Base-by-base conservation (phyloP, 2,888 invertebrate genomes). In the Lasioglossum figueresi region DNA sequence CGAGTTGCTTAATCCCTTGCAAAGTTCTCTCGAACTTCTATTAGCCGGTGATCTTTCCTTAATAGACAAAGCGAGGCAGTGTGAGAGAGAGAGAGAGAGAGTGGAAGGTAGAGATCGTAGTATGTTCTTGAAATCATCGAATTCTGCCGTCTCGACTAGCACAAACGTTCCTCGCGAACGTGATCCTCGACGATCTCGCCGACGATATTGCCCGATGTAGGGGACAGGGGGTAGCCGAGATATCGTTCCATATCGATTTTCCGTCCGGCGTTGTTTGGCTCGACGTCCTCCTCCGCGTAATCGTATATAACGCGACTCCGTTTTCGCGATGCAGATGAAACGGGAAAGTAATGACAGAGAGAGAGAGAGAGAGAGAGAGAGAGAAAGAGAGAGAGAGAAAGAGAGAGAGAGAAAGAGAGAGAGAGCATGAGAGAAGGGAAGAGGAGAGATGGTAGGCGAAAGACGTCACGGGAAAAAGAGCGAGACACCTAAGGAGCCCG, bases 211-310 rank as follows among this genome's bases (percentile, higher is more conserved):
- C 48, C 8, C 48, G 72, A 72, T 40, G 68, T n/a, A 12, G 37
- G 37, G 23, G 68, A 68, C 34, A 48, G 23, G 31, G 72, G 31
- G 27, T 23, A 27, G 27, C 52, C 79, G 83, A 86, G 88, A 80
- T 82, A 90, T 88, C 87, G 88, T 84, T 84, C 88, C 82, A 81
- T 87, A 89, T 89, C 85, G 88, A 88, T 84, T 89, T 90, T 83
- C 88, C 81, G 87, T 88, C 90, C 81, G 71, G 52, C 82, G 80
- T 82, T 79, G 83, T 87, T 88, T 76, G 81, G 82, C 85, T 85
- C 85, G 34, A 81, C 79, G 78, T 87, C 79, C 80, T 81, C 87
- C 76, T 52, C 72, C 83, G 75, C 70, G 79, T 89, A 89, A 88
- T 89, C 88, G 85, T 83, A 85, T 82, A 84, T 88, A 88, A 88